Evolutionary conservation across 2,113 vertebrate genomes (phyloP), one percentile per base, ranked within the genome.

Genomic region (Hemichromis elongatus): DNA sequence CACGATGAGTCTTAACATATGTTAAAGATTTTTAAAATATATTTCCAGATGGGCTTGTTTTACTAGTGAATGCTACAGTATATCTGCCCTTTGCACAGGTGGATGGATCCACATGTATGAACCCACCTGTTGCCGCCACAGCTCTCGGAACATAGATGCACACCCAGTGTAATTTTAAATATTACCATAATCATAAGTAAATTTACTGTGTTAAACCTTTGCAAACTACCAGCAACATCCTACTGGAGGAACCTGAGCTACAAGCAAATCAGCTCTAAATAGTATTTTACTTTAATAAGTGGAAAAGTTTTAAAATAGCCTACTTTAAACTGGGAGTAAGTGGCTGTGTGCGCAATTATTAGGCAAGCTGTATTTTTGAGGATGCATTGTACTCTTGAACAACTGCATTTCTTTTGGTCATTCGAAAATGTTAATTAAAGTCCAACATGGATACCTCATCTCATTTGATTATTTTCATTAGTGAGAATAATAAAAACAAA

Each of bases 1-100:
- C 45, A 50, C 68, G 30, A 14, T 30, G 10, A 9, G 16, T 8
- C 26, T 24, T 66, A 57, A 50, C 4, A 24, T 45, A 13, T 7
- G 24, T 2, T 13, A 42, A 14, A 14, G 5, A 42, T 45, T 26
- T 28, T 8, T 50, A 0, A 11, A 50, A 75, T 50, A 5, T n/a
- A 30, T 50, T 75, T 37, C 33, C 26, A 75, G 42, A 73, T 26
- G 7, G 68, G 42, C 68, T 52, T 50, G 30, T 16, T 28, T 30
- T 47, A 47, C 16, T 50, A 11, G 45, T 45, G 42, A 28, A 47
- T 47, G 10, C 37, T 68, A 28, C 14, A 19, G 68, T 28, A 26
- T 37, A 73, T 28, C 42, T 75, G 42, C 68, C 42, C 24, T 26
- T 47, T 50, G 42, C 42, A 50, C 68, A 12, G 68, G 45, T 75